phyloP scores from a whole-genome alignment of 35 echinoderm and acorn worm genomes.

The Strongylocentrotus purpuratus region DNA sequence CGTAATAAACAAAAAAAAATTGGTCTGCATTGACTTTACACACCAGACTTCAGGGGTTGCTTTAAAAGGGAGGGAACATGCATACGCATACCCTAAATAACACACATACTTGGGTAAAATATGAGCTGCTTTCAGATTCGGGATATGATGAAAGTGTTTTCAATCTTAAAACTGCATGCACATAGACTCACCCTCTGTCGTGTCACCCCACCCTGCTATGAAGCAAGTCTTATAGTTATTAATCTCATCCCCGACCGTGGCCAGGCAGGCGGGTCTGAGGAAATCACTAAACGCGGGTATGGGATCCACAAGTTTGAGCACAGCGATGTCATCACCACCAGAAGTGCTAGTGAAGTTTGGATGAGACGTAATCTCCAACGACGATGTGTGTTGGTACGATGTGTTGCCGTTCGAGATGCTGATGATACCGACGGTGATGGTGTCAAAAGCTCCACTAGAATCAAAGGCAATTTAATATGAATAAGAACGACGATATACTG shows the following conservation, averaged over 20 bases:
- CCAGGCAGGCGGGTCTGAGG: conserved; percentile 51
- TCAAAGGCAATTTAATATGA: not conserved
- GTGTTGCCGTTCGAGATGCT: not conserved
- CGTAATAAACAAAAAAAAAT: no score
- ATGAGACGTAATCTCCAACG: conserved; percentile 15
- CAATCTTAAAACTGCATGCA: not conserved
- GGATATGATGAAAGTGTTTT: no score
- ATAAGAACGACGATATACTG: no score
- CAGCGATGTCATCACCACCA: conserved; percentile 43
- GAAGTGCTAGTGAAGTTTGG: not conserved
- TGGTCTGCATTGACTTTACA: no score
- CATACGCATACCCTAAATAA: no score
- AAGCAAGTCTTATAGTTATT: conserved; percentile 54
- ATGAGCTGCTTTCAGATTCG: not conserved
- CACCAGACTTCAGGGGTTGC: no score
- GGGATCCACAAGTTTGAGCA: conserved; percentile 35
- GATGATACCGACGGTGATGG: conserved; percentile 53
- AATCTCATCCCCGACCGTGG: not conserved
- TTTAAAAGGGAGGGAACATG: no score
- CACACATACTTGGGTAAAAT: no score
- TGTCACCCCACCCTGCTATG: conserved; percentile 59
- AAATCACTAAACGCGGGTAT: conserved; percentile 26
- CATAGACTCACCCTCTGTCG: not conserved
- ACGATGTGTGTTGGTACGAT: conserved; percentile 24
- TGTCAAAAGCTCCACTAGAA: conserved; percentile 42